These are phyloP conservation scores for Agonopterix arenella DNA, from an alignment of 2,888 invertebrate species.

Conservation along the genomic window DNA sequence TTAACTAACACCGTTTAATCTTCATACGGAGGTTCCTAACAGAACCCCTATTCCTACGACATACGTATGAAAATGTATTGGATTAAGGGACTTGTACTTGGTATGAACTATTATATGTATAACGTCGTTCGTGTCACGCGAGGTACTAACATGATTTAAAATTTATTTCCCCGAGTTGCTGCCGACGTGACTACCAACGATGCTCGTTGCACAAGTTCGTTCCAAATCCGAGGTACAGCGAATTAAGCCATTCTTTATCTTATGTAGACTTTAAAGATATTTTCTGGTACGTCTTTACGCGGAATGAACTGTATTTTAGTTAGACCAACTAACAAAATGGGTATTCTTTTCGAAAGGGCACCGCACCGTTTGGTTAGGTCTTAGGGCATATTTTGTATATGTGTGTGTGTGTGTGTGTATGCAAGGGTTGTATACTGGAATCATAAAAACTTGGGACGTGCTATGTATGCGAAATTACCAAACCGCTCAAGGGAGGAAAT, in stretches of 20 bases:
- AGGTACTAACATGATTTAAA: conserved; percentile 50
- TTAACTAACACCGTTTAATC: conserved; percentile 39
- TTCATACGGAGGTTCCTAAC: too few species aligned
- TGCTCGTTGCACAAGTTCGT: conserved; percentile 9
- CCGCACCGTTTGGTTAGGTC: neutral
- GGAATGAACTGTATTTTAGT: neutral
- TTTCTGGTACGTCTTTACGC: neutral
- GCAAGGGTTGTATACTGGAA: neutral
- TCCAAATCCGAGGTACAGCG: too few species aligned
- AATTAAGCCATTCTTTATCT: too few species aligned
- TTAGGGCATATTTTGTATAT: neutral
- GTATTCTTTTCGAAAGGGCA: neutral
- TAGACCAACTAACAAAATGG: conserved; percentile 1
- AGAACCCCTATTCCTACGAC: too few species aligned
- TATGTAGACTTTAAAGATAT: too few species aligned
- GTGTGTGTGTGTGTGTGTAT: neutral
- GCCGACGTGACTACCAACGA: conserved; percentile 20
- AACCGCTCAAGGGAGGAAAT: neutral
- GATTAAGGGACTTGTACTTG: too few species aligned
- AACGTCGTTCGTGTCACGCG: conserved; percentile 38
- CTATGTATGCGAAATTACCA: neutral
- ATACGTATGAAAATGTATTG: too few species aligned
- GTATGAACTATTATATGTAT: neutral
- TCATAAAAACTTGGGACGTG: neutral
- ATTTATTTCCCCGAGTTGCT: conserved; percentile 50